These are phyloP conservation scores for Cynoglossus semilaevis DNA, from an alignment of 2,113 vertebrate species.

Conservation along the genomic window DNA sequence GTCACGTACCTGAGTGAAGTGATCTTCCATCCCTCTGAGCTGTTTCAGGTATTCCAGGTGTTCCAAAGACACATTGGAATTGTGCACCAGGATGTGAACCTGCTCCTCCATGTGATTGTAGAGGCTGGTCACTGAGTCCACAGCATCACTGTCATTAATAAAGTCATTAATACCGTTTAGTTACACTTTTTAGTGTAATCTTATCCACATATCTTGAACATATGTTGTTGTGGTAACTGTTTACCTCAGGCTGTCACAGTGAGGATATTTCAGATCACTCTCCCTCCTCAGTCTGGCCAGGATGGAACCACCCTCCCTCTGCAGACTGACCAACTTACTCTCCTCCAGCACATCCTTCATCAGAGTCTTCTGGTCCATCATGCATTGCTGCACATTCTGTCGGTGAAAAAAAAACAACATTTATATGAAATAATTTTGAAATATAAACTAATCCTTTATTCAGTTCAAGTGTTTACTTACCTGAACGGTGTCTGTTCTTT, in stretches of 20 bases:
- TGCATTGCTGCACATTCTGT: conserved; percentile 76
- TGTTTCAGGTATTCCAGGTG: conserved; percentile 81
- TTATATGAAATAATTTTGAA: too few species aligned
- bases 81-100: conserved; percentile 84
- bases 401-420: not conserved
- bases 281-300: conserved; percentile 86
- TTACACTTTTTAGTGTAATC: not conserved
- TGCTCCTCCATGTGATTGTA: conserved; percentile 87
- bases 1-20: conserved; percentile 80
- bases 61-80: conserved; percentile 84
- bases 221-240: too few species aligned
- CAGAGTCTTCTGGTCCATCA: conserved; percentile 80
- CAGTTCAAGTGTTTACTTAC: conserved; percentile 54
- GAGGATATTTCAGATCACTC: conserved; percentile 75
- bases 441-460: too few species aligned
- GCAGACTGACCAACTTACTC: conserved; percentile 79
- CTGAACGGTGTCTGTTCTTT: conserved; percentile 72
- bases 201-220: too few species aligned
- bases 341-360: conserved; percentile 86
- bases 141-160: conserved; percentile 70
- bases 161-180: not conserved
- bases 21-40: conserved; percentile 77
- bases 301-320: conserved; percentile 84
- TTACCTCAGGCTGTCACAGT: conserved; percentile 81
- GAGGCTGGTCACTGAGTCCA: conserved; percentile 77